Conservation (phyloP, 2,888 invertebrate species). For the Troides helena region DNA sequence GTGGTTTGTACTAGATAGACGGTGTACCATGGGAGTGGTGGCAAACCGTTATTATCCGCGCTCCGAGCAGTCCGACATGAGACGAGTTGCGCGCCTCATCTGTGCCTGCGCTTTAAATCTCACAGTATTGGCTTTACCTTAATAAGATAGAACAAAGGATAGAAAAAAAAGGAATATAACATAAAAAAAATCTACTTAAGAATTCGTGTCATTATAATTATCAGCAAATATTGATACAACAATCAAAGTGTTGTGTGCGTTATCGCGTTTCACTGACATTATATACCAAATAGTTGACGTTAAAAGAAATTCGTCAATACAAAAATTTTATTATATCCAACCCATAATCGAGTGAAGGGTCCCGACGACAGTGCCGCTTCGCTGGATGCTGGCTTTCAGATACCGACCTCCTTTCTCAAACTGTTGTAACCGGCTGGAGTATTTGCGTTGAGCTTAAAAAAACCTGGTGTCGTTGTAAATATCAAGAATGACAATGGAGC, state of each 20-base stretch:
- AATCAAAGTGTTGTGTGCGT: slow-evolving; percentile 16
- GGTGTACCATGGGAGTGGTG: slow-evolving; percentile 51
- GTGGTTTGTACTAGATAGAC: slow-evolving; percentile 30
- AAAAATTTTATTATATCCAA: neutral
- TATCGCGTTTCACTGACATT: slow-evolving; percentile 8
- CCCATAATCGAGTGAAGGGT: slow-evolving; percentile 53
- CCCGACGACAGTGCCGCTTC: slow-evolving; percentile 21
- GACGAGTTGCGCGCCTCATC: slow-evolving; percentile 33
- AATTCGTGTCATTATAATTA: slow-evolving; percentile 13
- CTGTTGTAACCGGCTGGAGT: slow-evolving; percentile 27
- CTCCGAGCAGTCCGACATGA: slow-evolving; percentile 32
- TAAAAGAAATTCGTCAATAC: neutral
- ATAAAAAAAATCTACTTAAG: neutral
- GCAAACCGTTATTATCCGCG: slow-evolving; percentile 33
- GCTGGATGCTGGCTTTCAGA: slow-evolving; percentile 34
- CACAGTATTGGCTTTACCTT: neutral
- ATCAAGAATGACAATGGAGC: slow-evolving; percentile 51
- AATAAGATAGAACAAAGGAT: neutral
- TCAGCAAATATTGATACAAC: slow-evolving; percentile 18
- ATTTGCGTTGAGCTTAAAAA: slow-evolving; percentile 21
- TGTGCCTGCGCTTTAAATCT: slow-evolving; percentile 7
- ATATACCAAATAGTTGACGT: neutral
- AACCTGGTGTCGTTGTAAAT: slow-evolving; percentile 12
- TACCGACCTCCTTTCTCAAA: slow-evolving; percentile 24
- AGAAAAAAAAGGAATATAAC: neutral